Evolutionary conservation across 53 echinoderm and acorn worm species (phyloP), one percentile per base, ranked within the genome.

Genomic region (Arbacia lixula): DNA sequence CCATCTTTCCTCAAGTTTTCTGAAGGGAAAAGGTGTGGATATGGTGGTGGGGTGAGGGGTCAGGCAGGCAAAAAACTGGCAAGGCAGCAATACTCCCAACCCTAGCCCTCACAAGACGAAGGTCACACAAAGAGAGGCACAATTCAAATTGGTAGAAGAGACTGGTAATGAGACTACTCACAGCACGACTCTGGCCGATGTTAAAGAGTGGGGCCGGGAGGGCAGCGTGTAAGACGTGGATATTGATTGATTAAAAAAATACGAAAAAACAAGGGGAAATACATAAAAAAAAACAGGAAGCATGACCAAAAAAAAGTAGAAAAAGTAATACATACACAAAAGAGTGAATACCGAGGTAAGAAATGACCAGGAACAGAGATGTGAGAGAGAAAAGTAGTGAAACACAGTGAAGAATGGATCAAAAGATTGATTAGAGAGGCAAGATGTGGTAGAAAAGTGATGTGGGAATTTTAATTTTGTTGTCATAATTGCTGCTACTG

Each of bases 121-220:
- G 82, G 46, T 40, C 82, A 81, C 82, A 32, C 62, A 62, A 81
- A 81, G 78, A 78, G 82, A 81, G 82, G 64, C 82, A 81, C 82
- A 35, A 63, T 81, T 81, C 82, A 61, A 81, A 77, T 77, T 77
- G 50, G 78, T 41, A 78, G 62, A 81, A 81, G 82, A 63, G 64
- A 81, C 46, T 46, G 43, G 62, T 81, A 46, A 43, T 63, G 42
- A 63, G 46, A 49, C 64, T 81, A 81, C 82, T 81, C 82, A 81
- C 82, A 81, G 82, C 82, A 81, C 82, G 82, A 81, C 82, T 81
- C 82, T 81, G 82, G 64, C 78, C 55, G 75, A 75, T 58, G 66
- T 52, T 76, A 86, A 86, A 86, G 62, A 86, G 31, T 61, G 65
- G 74, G 72, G 60, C 83, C 65, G 56, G 67, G 67, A 54, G 54